phyloP scores from a whole-genome alignment of 2,113 vertebrate species.

The Plestiodon gilberti region DNA sequence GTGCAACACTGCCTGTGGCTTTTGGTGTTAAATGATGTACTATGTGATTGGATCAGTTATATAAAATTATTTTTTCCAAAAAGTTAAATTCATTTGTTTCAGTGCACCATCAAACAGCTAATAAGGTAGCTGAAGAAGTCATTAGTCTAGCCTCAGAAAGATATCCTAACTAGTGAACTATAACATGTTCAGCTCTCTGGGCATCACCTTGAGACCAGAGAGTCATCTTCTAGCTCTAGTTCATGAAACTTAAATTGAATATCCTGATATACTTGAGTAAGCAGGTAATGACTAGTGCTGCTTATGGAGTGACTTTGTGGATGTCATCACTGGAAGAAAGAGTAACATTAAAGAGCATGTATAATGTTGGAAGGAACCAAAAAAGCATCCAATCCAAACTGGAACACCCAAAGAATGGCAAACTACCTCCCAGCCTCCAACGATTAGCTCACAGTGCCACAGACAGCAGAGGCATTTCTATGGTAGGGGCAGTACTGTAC shows the following conservation, averaged over 20 bases:
- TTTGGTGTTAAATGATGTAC: slow-evolving; percentile 47
- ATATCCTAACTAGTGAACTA: slow-evolving; percentile 68
- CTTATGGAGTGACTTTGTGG: slow-evolving; percentile 58
- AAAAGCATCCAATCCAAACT: background rate
- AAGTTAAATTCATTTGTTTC: slow-evolving; percentile 63
- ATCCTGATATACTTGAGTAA: slow-evolving; percentile 73
- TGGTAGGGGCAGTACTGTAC: too few relatives aligned
- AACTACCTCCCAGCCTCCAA: background rate
- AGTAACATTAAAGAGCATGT: slow-evolving; percentile 41
- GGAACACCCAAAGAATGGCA: background rate
- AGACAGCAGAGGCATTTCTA: too few relatives aligned
- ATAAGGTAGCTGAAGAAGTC: slow-evolving; percentile 70
- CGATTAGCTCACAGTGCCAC: background rate
- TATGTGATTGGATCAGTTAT: slow-evolving; percentile 46
- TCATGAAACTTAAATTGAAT: slow-evolving; percentile 69
- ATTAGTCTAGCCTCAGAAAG: slow-evolving; percentile 71
- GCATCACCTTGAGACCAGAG: slow-evolving; percentile 62
- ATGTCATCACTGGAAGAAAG: slow-evolving; percentile 56
- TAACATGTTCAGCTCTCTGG: slow-evolving; percentile 66
- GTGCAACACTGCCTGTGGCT: slow-evolving; percentile 23
- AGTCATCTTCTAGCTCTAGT: slow-evolving; percentile 59
- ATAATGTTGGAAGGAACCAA: background rate
- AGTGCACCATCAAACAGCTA: slow-evolving; percentile 66
- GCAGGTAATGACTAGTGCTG: slow-evolving; percentile 61
- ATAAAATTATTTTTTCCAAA: slow-evolving; percentile 22